phyloP scores from a whole-genome alignment of 2,888 invertebrate species.

The Camptogramma bilineatum region DNA sequence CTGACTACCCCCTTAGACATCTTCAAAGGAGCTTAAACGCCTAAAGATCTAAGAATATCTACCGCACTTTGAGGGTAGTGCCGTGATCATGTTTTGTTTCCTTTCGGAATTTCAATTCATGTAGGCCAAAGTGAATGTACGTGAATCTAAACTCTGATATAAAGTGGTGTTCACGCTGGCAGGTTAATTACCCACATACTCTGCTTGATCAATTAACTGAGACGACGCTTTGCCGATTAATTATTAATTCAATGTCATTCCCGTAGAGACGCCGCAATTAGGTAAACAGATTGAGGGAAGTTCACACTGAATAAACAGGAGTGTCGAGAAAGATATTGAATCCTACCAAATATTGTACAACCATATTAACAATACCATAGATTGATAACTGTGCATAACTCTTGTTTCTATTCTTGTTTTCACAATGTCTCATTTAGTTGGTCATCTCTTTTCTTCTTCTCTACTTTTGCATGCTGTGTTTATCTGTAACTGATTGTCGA shows the following conservation, averaged over 20 bases:
- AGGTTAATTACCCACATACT: conserved; percentile 30
- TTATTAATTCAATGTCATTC: conserved; percentile 43
- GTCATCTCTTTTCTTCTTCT: no score
- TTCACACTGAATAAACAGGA: conserved; percentile 8
- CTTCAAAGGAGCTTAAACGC: no score
- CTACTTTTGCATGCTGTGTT: no score
- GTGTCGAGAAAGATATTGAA: neutral
- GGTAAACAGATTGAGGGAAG: conserved; percentile 18
- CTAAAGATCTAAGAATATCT: no score
- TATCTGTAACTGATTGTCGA: no score
- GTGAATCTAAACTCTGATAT: neutral
- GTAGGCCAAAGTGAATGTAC: neutral
- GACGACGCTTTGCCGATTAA: conserved; percentile 38
- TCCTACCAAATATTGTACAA: no score
- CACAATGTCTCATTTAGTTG: no score
- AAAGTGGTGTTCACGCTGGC: conserved; percentile 7
- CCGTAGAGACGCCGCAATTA: conserved; percentile 37
- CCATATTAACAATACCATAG: no score
- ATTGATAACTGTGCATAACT: no score
- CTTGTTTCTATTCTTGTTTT: no score
- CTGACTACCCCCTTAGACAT: no score
- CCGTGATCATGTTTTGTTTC: neutral
- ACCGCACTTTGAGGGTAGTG: no score
- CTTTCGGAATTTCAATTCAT: neutral
- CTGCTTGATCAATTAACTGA: conserved; percentile 29